Evolutionary conservation across 1,140 invertebrate genomes (phyloP), one percentile per base, ranked within the genome.

Genomic region (Elymnias hypermnestra): DNA sequence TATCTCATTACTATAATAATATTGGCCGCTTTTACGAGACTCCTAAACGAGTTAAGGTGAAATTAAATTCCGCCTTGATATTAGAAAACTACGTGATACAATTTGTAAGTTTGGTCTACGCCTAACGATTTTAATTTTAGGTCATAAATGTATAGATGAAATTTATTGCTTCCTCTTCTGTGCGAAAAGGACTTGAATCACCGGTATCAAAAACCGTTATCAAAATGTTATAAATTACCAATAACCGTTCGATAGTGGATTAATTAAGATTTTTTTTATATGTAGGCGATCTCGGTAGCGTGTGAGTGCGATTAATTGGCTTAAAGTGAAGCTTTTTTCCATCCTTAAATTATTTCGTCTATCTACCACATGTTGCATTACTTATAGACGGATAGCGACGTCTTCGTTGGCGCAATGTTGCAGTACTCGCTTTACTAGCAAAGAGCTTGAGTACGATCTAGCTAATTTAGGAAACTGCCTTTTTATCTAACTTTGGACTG

Each of bases 1-100:
- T 37, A 57, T 47, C 54, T 57, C 38, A 53, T 57, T 49, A 57
- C 21, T 23, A 28, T 52, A 41, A 52, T 52, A 52, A 45, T 36
- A 37, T 37, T 37, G 33, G 33, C 22, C 38, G 36, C 18, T 40
- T 22, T 40, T 25, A 40, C 26, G 26, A 39, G 36, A 36, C 41
- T 46, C 22, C 40, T 42, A 42, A 52, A 35, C 45, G 28, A 42
- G 19, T 13, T 23, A 29, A 49, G 41, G 41, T 35, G 45, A 39
- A 50, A 57, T 49, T 49, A 41, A 57, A 57, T 47, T 47, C 45
- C 35, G 14, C 17, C 31, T 26, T 42, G 17, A 36, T 19, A 28
- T 47, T 29, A 31, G 44, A 31, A 29, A 28, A 29, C 25, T 33
- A 54, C 37, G 25, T 22, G 38, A 31, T 47, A 47, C 36, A 29